Conservation (phyloP, 2,113 vertebrate species). For the Tragelaphus buxtoni region DNA sequence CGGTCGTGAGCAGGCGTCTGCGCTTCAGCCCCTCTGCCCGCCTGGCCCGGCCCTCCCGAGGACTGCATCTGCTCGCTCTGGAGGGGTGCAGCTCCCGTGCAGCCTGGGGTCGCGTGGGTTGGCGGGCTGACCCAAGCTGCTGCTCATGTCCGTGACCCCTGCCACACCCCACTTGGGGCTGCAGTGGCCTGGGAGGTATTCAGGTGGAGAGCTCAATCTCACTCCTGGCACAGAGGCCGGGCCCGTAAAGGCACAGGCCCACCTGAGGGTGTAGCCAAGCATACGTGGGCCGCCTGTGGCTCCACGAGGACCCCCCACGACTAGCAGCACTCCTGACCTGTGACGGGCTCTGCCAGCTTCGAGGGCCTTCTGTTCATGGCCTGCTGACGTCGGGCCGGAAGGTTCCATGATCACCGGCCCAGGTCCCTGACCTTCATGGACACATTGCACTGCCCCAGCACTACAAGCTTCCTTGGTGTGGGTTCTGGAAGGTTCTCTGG, state of each 20-base stretch:
- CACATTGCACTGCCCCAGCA: accelerated
- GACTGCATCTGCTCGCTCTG: accelerated
- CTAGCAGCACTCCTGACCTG: accelerated
- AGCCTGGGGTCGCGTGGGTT: accelerated
- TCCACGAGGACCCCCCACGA: accelerated
- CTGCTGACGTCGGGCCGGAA: background rate
- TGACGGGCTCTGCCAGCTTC: accelerated
- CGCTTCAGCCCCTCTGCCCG: background rate
- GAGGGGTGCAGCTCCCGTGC: background rate
- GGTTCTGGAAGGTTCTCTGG: background rate
- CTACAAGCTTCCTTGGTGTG: background rate
- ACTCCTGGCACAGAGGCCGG: background rate
- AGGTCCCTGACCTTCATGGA: too few species aligned
- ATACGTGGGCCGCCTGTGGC: accelerated
- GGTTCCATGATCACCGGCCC: background rate
- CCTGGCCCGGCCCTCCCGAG: background rate
- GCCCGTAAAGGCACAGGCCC: background rate
- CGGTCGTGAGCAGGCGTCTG: accelerated
- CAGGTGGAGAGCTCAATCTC: background rate
- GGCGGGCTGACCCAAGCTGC: background rate
- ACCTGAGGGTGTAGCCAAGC: accelerated
- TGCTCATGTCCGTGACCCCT: accelerated
- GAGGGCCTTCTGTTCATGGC: background rate
- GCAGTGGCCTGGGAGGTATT: too few species aligned
- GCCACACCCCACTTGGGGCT: accelerated